Evolutionary conservation across 1,140 invertebrate genomes (phyloP).

Genomic region (Heterodera schachtii): DNA sequence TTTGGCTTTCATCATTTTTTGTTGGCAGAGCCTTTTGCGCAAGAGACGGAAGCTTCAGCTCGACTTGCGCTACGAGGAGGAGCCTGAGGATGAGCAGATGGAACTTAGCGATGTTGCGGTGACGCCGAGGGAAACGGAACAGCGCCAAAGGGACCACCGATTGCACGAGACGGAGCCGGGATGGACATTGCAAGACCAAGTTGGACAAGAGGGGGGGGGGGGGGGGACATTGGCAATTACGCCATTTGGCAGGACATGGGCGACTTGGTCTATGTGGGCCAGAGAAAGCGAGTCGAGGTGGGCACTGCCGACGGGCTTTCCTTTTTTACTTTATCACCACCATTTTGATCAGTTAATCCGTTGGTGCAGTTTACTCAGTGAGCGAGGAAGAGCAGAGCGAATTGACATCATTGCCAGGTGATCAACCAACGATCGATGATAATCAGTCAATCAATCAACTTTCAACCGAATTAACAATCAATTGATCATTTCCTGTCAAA

Average conservation of each 20-base stretch:
- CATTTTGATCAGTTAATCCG: conserved; percentile 46
- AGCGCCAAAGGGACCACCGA: conserved; percentile 27
- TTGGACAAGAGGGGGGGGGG: conserved; percentile 1
- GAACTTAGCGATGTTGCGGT: conserved; percentile 45
- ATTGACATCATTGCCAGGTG: conserved; percentile 65
- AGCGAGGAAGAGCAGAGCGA: conserved; percentile 62
- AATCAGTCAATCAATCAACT: neutral
- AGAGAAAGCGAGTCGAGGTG: conserved; percentile 59
- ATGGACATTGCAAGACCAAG: conserved; percentile 55
- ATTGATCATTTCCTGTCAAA: neutral
- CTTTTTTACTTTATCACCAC: neutral
- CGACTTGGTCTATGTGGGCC: conserved; percentile 59
- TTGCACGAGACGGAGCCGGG: conserved; percentile 50
- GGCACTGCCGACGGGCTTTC: neutral
- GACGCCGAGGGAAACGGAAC: conserved; percentile 27
- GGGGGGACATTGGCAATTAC: conserved; percentile 6
- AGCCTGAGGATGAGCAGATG: conserved; percentile 43
- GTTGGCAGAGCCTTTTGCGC: conserved; percentile 43
- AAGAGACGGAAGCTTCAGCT: conserved; percentile 48
- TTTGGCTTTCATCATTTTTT: conserved; percentile 13
- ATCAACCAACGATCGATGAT: neutral
- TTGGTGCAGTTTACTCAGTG: conserved; percentile 61
- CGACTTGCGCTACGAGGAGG: conserved; percentile 50
- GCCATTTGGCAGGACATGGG: conserved; percentile 48
- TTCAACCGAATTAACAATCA: neutral